phyloP scores from a whole-genome alignment of 2,888 invertebrate genomes.

The Nephrotoma guestfalica region DNA sequence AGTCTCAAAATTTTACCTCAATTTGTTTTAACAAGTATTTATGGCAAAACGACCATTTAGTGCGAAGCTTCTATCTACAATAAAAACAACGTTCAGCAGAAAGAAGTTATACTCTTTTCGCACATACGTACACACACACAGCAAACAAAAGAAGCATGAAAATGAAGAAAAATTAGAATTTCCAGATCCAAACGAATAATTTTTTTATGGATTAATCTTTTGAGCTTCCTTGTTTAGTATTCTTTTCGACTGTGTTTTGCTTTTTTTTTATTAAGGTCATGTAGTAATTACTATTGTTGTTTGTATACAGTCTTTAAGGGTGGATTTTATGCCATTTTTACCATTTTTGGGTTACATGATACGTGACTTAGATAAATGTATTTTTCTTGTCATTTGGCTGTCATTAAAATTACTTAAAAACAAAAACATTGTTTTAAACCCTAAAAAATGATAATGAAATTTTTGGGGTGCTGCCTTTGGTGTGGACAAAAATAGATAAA shows the following conservation, averaged over 20 bases:
- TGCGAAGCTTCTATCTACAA: no score
- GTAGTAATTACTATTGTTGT: neutral
- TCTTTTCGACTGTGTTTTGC: neutral
- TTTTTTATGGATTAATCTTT: neutral
- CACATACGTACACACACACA: neutral
- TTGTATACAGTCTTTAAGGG: neutral
- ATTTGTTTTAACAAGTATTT: no score
- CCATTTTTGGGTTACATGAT: neutral
- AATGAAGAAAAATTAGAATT: neutral
- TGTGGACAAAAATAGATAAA: neutral
- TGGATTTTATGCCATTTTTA: neutral
- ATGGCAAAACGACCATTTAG: no score
- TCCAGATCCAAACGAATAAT: neutral
- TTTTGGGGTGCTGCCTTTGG: neutral
- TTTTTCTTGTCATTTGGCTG: neutral
- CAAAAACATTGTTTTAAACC: neutral
- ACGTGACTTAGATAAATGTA: neutral
- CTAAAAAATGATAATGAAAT: neutral
- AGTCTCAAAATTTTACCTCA: no score
- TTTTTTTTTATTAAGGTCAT: neutral
- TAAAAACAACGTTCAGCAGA: no score
- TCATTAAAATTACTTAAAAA: neutral
- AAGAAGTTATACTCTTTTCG: neutral
- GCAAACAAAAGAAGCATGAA: neutral
- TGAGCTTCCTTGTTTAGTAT: neutral